Evolutionary conservation across 2,113 vertebrate species (phyloP), one percentile per base, ranked within the genome.

Genomic region (Edolisoma coerulescens): DNA sequence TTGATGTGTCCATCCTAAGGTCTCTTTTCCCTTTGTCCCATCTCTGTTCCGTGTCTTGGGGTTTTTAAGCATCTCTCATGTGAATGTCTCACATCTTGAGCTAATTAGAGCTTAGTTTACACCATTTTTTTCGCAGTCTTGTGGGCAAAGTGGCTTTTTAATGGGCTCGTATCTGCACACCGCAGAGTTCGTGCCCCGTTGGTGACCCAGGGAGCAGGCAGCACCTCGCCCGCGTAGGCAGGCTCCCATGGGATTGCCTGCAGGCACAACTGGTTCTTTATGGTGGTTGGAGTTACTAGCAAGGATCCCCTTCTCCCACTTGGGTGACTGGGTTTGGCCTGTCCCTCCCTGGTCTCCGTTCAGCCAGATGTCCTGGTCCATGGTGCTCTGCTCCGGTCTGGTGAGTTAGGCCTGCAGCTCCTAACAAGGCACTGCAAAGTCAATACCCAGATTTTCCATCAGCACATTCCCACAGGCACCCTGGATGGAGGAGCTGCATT

Each of bases 311-410:
- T 60, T 67, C 19, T 81, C 3, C 3, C 30, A 18, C 24, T 13
- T 52, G 14, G 1, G 1, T 41, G 60, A 13, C 53, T 70, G 52
- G 16, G 17, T 37, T 52, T 60, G 44, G 19, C 30, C 26, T 3
- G 0, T 39, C 73, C 27, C 45, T 75, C 10, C 67, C 41, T 15
- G 3, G 26, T 60, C 49, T 92, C 0, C 0, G 8, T 71, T 47
- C 52, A 57, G 22, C 52, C 67, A 60, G 10, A 27, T 3, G 2
- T 64, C 73, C 60, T 4, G 4, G 44, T 54, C 22, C 1, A 0
- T 0, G 4, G 52, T 78, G 60, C 47, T 1, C 1, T 70, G 70
- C 11, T 44, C 71, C 0, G 0, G 11, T 27, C 18, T 1, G 1
- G 26, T 50, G 37, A 35, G 41, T 21, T 33, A 63, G 41, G 44